Evolutionary conservation across 1,140 invertebrate genomes (phyloP).

Genomic region (Aphelenchoides fujianensis): DNA sequence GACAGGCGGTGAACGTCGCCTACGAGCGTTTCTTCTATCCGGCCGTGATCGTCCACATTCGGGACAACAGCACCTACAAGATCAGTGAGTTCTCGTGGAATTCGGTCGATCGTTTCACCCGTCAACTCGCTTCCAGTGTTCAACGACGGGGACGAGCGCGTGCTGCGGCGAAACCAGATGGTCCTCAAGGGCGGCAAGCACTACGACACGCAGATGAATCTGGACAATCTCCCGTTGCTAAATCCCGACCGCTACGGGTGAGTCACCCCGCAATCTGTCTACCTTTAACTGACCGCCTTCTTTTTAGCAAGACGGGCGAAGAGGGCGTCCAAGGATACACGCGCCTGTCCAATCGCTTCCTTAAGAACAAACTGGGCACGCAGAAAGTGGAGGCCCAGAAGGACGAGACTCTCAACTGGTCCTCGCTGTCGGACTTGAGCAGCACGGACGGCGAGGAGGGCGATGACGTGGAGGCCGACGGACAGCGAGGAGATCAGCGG

Average conservation of each 20-base stretch:
- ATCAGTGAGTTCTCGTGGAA: conserved; percentile 75
- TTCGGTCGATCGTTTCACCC: conserved; percentile 19
- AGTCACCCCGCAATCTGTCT: no score
- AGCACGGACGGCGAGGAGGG: no score
- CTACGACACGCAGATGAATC: conserved; percentile 92
- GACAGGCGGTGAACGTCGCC: conserved; percentile 33
- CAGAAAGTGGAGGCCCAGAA: no score
- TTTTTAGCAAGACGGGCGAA: no score
- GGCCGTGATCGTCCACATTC: conserved; percentile 87
- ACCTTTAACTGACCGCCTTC: no score
- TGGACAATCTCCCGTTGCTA: conserved; percentile 80
- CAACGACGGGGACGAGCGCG: conserved; percentile 97
- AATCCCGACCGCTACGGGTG: conserved; percentile 75
- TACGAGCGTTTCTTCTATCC: conserved; percentile 68
- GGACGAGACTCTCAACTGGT: no score
- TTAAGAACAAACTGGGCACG: no score
- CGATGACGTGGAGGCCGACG: no score
- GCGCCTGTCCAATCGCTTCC: no score
- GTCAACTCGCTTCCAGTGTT: conserved; percentile 72
- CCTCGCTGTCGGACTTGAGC: no score
- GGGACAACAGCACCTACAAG: conserved; percentile 93
- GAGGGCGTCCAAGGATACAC: no score
- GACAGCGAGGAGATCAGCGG: no score
- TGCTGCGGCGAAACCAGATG: conserved; percentile 82
- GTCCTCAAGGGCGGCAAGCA: conserved; percentile 94